A percentile compares a stretch with the other conserved stretches of the same genome.
These are phyloP conservation scores for Sebastiscus tertius DNA, from an alignment of 2,797 vertebrate species.

Conservation along the genomic window DNA sequence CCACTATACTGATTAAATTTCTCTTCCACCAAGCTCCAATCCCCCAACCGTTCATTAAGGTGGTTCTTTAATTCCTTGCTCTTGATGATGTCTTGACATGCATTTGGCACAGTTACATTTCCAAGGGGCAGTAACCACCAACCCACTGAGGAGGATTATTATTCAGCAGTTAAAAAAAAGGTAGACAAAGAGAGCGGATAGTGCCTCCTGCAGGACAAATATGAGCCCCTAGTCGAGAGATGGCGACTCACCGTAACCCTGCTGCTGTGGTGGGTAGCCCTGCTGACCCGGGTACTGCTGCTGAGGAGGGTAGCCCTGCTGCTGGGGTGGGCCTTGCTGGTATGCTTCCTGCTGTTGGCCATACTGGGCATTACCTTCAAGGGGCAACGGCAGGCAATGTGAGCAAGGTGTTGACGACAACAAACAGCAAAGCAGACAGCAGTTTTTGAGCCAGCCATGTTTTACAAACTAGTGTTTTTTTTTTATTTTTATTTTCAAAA, in stretches of 20 bases:
- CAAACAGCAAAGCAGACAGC: not conserved
- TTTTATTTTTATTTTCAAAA: not conserved
- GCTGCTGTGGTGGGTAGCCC: slow-evolving; percentile 95
- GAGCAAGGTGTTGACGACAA: slow-evolving; percentile 17
- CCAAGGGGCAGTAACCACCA: slow-evolving; percentile 24
- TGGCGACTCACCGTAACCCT: slow-evolving; percentile 91
- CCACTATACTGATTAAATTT: slow-evolving; percentile 50
- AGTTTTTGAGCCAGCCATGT: not conserved
- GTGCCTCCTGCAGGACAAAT: slow-evolving; percentile 64
- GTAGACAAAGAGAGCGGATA: slow-evolving; percentile 28
- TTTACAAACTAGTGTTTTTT: not conserved
- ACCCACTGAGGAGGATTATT: slow-evolving; percentile 27
- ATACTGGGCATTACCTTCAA: slow-evolving; percentile 94
- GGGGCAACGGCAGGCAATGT: slow-evolving; percentile 56
- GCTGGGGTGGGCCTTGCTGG: slow-evolving; percentile 94
- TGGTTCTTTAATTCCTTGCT: slow-evolving; percentile 43
- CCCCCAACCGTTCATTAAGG: slow-evolving; percentile 53
- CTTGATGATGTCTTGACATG: slow-evolving; percentile 48
- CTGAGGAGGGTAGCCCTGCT: slow-evolving; percentile 94
- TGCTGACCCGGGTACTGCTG: slow-evolving; percentile 93
- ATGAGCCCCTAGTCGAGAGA: not conserved
- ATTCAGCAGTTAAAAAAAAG: not conserved
- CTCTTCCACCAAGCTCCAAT: slow-evolving; percentile 45
- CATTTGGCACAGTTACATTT: slow-evolving; percentile 46
- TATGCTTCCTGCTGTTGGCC: slow-evolving; percentile 97